Evolutionary conservation across 1,140 invertebrate species (phyloP), one percentile per base, ranked within the genome.

Genomic region (Neotoxoptera formosana): DNA sequence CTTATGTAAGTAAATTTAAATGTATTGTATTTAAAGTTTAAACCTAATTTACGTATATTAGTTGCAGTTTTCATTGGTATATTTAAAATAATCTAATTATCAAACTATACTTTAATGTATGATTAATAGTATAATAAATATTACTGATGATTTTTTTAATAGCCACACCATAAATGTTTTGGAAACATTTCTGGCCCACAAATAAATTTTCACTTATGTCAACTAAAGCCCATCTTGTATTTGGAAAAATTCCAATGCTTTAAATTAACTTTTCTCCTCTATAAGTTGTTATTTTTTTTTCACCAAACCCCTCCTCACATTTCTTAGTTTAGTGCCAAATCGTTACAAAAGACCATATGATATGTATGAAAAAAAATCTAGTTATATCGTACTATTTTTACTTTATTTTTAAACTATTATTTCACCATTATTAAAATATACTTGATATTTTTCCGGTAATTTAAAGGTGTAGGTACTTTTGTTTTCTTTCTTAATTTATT

Each of bases 191-290:
- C n/a, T 53, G 48, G 6, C 20, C 48, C 86, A 21, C 41, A 36
- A 89, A 89, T 41, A 89, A 89, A 25, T 89, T 89, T 89, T 89
- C n/a, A 53, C 41, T 53, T 89, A 53, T 89, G 51, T 89, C 88
- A 56, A 89, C 48, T 41, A 41, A 56, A 89, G 34, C 23, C 34
- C 48, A 36, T 56, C 88, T n/a, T 36, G 23, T 36, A 41, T 56
- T 56, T 89, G 88, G 34, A 56, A 56, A 56, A 14, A 36, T 25
- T 56, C 88, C 51, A 89, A 53, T 53, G 21, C 17, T 53, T 48
- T 53, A 21, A 21, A 53, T 89, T 53, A 51, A 89, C 88, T 89
- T 89, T 89, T 89, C 34, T 53, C 8, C 25, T n/a, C 3, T 56
- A 53, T 56, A 56, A 36, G 34, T 41, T 84, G 36, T 36, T 83